Percentiles rank a stretch among this genome's conserved stretches.
Conservation (phyloP, 2,113 vertebrate species). For the Prietella phreatophila region DNA sequence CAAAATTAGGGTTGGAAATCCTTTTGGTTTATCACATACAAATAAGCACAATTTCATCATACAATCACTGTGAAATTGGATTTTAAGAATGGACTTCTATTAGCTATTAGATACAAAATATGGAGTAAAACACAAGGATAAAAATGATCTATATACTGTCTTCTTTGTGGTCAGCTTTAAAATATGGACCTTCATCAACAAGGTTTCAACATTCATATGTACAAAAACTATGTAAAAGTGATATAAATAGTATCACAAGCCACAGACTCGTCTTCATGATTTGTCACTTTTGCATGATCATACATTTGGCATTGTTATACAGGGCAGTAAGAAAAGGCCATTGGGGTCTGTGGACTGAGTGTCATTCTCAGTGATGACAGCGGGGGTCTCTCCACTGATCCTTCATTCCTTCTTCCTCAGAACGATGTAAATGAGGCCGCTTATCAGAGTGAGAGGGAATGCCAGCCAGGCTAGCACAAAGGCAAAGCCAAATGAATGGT, state of each 20-base stretch:
- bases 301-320: slow-evolving; percentile 41
- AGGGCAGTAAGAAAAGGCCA: slow-evolving; percentile 27
- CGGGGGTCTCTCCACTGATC: not conserved
- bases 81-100: slow-evolving; percentile 54
- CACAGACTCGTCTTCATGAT: slow-evolving; percentile 68
- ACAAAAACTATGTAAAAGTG: slow-evolving; percentile 91
- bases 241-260: slow-evolving; percentile 79
- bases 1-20: not conserved
- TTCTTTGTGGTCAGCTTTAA: slow-evolving; percentile 29
- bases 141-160: slow-evolving; percentile 34
- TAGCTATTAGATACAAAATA: slow-evolving; percentile 59
- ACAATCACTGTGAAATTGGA: slow-evolving; percentile 46
- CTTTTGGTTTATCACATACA: slow-evolving; percentile 67
- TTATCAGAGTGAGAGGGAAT: slow-evolving; percentile 88
- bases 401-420: slow-evolving; percentile 90
- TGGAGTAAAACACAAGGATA: slow-evolving; percentile 41
- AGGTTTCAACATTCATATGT: slow-evolving; percentile 82
- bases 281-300: slow-evolving; percentile 46
- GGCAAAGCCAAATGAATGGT: slow-evolving; percentile 74
- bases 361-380: slow-evolving; percentile 36
- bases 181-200: slow-evolving; percentile 46
- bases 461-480: slow-evolving; percentile 95
- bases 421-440: slow-evolving; percentile 90
- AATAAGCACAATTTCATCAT: slow-evolving; percentile 53
- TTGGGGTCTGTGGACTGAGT: slow-evolving; percentile 51